Evolutionary conservation across 2,113 vertebrate species (phyloP).

Genomic region (Poecilia latipinna): DNA sequence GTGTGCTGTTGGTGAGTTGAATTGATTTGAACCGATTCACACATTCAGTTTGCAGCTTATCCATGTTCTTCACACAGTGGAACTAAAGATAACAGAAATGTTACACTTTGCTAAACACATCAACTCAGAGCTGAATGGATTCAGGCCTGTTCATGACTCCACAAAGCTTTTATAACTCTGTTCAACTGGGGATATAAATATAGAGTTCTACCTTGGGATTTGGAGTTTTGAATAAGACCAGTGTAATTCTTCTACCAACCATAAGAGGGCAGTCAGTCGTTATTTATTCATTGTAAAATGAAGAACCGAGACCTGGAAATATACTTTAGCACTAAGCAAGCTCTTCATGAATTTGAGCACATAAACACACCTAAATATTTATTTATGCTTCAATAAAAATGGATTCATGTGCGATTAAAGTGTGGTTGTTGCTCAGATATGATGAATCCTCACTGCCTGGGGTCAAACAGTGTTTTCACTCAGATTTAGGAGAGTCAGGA

Average conservation of each 20-base stretch:
- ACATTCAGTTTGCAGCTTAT: slow-evolving; percentile 47
- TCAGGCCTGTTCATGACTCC: slow-evolving; percentile 11
- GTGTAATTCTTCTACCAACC: slow-evolving; percentile 2
- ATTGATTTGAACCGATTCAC: slow-evolving; percentile 48
- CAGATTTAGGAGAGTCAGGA: neutral
- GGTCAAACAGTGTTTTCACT: neutral
- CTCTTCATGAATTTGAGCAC: neutral
- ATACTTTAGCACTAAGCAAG: neutral
- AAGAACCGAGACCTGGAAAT: neutral
- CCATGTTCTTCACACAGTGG: slow-evolving; percentile 44
- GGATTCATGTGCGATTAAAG: neutral
- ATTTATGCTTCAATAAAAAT: neutral
- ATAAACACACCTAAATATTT: neutral
- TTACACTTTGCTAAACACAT: slow-evolving; percentile 25
- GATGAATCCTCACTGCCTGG: neutral
- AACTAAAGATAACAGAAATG: slow-evolving; percentile 24
- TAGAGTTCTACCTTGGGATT: slow-evolving; percentile 5
- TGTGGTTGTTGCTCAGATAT: neutral
- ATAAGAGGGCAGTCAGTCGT: slow-evolving; percentile 40
- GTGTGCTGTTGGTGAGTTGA: slow-evolving; percentile 76
- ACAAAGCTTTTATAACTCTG: slow-evolving; percentile 30
- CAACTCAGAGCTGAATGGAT: slow-evolving; percentile 35
- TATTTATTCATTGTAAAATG: neutral
- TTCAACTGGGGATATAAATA: slow-evolving; percentile 14
- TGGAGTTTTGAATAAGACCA: slow-evolving; percentile 15